Evolutionary conservation across 2,888 invertebrate species (phyloP).

Genomic region (Acanthococcus lagerstroemiae): DNA sequence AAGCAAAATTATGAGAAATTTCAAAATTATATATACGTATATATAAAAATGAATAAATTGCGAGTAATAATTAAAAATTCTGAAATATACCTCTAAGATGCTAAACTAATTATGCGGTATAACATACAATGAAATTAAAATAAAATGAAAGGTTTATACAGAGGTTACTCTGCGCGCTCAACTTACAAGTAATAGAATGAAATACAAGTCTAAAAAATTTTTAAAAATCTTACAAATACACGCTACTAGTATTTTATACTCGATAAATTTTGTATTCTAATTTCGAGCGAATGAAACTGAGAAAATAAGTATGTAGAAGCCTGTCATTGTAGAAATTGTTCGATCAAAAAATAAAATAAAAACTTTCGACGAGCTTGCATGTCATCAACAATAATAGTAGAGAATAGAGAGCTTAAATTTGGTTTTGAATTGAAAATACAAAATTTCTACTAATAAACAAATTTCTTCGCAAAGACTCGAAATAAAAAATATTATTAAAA

Average conservation of each 20-base stretch:
- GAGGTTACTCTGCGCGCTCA: too few relatives aligned
- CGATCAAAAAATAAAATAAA: background rate
- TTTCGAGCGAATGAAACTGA: background rate
- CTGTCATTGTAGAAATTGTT: too few relatives aligned
- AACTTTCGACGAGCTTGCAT: too few relatives aligned
- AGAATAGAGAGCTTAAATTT: too few relatives aligned
- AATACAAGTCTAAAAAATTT: background rate
- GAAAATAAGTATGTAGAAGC: too few relatives aligned
- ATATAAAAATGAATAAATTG: background rate
- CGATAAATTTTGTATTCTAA: too few relatives aligned
- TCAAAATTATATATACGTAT: background rate
- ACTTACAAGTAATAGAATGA: too few relatives aligned
- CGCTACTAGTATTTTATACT: background rate
- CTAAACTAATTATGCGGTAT: background rate
- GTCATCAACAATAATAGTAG: too few relatives aligned
- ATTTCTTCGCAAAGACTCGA: background rate
- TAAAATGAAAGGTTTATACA: too few relatives aligned
- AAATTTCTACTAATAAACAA: background rate
- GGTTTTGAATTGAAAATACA: too few relatives aligned
- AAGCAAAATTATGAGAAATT: constrained; percentile 1
- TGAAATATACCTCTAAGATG: background rate
- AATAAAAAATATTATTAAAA: background rate
- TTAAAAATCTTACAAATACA: background rate
- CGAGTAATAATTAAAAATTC: background rate
- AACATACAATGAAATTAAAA: background rate